phyloP scores from a whole-genome alignment of 2,113 vertebrate species.

The Lampris megalopsis region DNA sequence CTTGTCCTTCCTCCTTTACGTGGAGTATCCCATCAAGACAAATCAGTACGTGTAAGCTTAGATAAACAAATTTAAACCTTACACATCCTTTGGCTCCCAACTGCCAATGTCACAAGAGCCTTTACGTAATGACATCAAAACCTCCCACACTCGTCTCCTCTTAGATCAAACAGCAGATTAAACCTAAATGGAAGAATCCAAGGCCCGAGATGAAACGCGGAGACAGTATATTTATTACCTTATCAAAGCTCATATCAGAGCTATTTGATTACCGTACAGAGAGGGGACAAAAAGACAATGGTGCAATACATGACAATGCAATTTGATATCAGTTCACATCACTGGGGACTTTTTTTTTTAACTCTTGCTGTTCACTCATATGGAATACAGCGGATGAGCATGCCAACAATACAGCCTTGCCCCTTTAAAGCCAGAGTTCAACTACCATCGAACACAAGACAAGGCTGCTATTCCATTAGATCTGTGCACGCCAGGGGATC shows the following conservation, averaged over 20 bases:
- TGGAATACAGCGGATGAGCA: slow-evolving; percentile 8
- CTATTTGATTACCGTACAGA: slow-evolving; percentile 12
- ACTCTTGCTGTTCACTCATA: slow-evolving; percentile 16
- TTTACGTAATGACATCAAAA: too few species aligned
- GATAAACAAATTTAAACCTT: too few species aligned
- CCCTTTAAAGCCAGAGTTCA: neutral
- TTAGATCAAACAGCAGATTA: neutral
- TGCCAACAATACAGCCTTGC: neutral
- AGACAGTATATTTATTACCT: neutral
- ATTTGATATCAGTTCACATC: slow-evolving; percentile 8
- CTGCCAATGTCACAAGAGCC: too few species aligned
- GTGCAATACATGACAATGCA: slow-evolving; percentile 1
- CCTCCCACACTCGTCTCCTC: too few species aligned
- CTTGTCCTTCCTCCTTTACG: too few species aligned
- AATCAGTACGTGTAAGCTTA: too few species aligned
- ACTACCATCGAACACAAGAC: neutral
- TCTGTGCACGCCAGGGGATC: neutral
- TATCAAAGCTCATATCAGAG: neutral
- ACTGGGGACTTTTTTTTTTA: slow-evolving; percentile 2
- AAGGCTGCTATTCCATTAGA: neutral
- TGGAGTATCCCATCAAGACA: too few species aligned
- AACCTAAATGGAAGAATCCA: neutral
- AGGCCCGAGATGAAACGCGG: neutral
- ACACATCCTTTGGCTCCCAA: too few species aligned
- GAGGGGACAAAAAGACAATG: slow-evolving; percentile 1